Conservation (phyloP, 2,113 vertebrate species). For the Meles meles region DNA sequence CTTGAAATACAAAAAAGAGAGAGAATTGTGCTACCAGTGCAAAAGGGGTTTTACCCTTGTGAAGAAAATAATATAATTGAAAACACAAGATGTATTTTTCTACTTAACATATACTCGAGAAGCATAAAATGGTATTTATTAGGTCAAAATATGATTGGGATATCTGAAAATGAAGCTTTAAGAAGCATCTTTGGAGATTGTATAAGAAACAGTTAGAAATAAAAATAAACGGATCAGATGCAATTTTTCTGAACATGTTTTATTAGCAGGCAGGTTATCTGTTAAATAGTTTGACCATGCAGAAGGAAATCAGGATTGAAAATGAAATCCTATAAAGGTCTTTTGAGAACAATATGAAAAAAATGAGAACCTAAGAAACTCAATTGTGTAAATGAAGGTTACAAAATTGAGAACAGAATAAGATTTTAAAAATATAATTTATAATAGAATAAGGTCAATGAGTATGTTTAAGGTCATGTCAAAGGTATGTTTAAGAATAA, state of each 20-base stretch:
- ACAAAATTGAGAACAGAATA: background rate
- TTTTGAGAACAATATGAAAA: background rate
- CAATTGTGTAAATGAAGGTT: background rate
- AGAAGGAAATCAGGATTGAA: background rate
- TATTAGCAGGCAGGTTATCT: background rate
- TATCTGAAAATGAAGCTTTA: constrained; percentile 32
- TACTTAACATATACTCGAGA: background rate
- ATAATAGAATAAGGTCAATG: background rate
- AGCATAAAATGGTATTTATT: background rate
- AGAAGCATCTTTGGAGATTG: background rate
- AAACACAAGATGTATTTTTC: background rate
- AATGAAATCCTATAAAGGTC: background rate
- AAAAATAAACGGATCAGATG: background rate
- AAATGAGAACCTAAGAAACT: background rate
- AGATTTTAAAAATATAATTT: background rate
- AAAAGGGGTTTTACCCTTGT: background rate
- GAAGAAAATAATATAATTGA: background rate
- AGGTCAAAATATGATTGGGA: background rate
- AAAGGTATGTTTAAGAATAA: too few species aligned
- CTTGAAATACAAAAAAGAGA: background rate
- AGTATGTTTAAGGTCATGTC: too few species aligned
- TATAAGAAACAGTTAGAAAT: background rate
- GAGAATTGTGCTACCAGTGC: background rate
- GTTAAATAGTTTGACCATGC: background rate
- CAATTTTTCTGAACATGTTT: background rate